Percentiles rank a stretch among this genome's conserved stretches.
phyloP scores from a whole-genome alignment of 1,140 invertebrate species.

The Aphidius ervi region DNA sequence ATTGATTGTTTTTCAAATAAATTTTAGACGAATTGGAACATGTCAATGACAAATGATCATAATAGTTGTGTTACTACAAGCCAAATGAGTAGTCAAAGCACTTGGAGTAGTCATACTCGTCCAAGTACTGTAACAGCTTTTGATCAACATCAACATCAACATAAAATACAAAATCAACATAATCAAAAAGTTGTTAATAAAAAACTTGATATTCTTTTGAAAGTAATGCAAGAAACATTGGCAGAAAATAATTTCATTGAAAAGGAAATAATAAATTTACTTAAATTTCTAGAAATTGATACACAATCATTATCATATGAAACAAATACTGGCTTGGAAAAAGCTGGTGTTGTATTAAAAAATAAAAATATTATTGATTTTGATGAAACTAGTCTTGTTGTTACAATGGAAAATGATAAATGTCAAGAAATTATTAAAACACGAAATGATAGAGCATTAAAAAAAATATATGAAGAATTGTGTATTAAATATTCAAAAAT shows the following conservation, averaged over 20 bases:
- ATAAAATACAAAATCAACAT: not conserved
- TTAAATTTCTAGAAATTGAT: slow-evolving; percentile 31
- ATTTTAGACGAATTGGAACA: no score
- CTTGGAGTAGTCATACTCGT: no score
- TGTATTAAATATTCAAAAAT: slow-evolving; percentile 31
- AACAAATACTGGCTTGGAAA: slow-evolving; percentile 34
- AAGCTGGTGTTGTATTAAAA: slow-evolving; percentile 31
- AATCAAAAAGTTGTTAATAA: slow-evolving; percentile 2
- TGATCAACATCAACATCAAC: no score
- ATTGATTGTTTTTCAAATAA: no score
- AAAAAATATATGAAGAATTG: slow-evolving; percentile 32
- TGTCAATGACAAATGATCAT: no score
- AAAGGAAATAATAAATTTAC: slow-evolving; percentile 32
- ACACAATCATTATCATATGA: slow-evolving; percentile 31
- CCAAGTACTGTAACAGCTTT: no score
- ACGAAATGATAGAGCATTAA: slow-evolving; percentile 33
- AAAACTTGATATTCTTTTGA: slow-evolving; percentile 27
- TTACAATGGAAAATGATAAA: slow-evolving; percentile 32
- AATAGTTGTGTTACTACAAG: no score
- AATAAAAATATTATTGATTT: slow-evolving; percentile 32
- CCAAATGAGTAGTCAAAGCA: no score
- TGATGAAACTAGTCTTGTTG: slow-evolving; percentile 29
- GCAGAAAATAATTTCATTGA: slow-evolving; percentile 34
- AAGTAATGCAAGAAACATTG: slow-evolving; percentile 34
- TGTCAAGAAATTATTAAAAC: slow-evolving; percentile 31